Percentiles rank a stretch among this genome's conserved stretches.
These are phyloP conservation scores for Paralichthys olivaceus DNA, from an alignment of 2,113 vertebrate genomes.

Conservation along the genomic window DNA sequence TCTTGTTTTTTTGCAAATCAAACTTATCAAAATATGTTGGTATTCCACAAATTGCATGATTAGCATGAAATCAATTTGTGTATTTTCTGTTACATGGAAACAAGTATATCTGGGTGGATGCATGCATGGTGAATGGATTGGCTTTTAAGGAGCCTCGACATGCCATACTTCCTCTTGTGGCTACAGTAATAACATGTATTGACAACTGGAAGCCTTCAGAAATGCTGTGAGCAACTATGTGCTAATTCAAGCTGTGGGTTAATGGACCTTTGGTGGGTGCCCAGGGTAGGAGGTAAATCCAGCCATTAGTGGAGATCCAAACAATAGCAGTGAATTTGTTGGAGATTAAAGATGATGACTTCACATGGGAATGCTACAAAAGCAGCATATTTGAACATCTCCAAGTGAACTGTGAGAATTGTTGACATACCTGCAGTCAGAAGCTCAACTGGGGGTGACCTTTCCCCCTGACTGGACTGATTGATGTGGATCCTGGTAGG, in stretches of 20 bases:
- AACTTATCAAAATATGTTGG: neutral
- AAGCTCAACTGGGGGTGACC: slow-evolving; percentile 54
- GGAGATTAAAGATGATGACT: slow-evolving; percentile 27
- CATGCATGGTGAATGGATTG: neutral
- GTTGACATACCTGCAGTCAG: slow-evolving; percentile 61
- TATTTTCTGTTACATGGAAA: slow-evolving; percentile 1
- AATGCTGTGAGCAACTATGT: neutral
- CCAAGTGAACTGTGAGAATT: slow-evolving; percentile 56
- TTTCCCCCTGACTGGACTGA: slow-evolving; percentile 52
- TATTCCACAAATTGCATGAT: slow-evolving; percentile 3
- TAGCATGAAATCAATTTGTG: slow-evolving; percentile 15
- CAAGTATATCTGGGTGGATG: neutral
- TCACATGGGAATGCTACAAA: slow-evolving; percentile 34
- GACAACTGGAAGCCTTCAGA: slow-evolving; percentile 5
- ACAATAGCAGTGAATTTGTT: slow-evolving; percentile 3
- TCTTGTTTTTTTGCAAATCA: too few species aligned
- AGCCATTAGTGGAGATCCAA: slow-evolving; percentile 14
- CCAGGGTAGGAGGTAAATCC: slow-evolving; percentile 19
- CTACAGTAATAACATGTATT: slow-evolving; percentile 6
- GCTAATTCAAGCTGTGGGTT: slow-evolving; percentile 7
- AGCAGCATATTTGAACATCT: slow-evolving; percentile 35
- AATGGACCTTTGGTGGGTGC: slow-evolving; percentile 12
- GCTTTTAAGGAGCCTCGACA: neutral
- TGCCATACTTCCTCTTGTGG: neutral
- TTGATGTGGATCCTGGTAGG: slow-evolving; percentile 55